Evolutionary conservation across 2,797 vertebrate genomes (phyloP), one percentile per base, ranked within the genome.

Genomic region (Pantherophis alleghaniensis): DNA sequence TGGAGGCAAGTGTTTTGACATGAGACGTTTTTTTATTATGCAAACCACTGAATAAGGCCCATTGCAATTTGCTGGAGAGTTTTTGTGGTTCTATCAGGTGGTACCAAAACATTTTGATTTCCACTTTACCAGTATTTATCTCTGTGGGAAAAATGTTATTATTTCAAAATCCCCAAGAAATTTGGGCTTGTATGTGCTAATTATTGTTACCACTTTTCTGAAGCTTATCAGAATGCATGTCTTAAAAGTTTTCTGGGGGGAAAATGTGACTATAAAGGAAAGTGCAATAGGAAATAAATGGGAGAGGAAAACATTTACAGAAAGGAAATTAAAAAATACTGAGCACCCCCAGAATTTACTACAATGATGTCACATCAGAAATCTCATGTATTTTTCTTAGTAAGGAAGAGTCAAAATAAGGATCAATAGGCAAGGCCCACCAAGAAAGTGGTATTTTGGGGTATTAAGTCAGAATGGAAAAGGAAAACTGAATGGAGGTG

Each of bases 41-140:
- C 86, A 32, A 93, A 89, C 92, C 94, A 69, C 89, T 92, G 59
- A 66, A 94, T 89, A 94, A 93, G 93, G 61, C 95, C 83, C 74
- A 14, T 94, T 96, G 94, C 95, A 92, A 96, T 96, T 95, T 94
- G 93, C 47, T 91, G 87, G 94, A 95, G 93, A 90, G 90, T 93
- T 86, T 95, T 93, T 95, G 96, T 96, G 96, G 96, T 92, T 94
- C 42, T 92, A 90, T 93, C 92, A 91, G 96, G 93, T 93, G 74
- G 92, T 96, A 95, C 93, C 89, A 96, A 96, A 96, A 93, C 61
- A 91, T 96, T 96, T 96, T 95, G 1, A 93, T 96, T 97, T 97
- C 87, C 90, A 60, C 92, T 63, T 61, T 94, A 88, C 87, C 18
- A 28, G 90, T 94, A 57, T 96, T 96, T 96, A 94, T 94, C 94